Evolutionary conservation across 2,113 vertebrate genomes (phyloP), one percentile per base, ranked within the genome.

Genomic region (Climacteris rufus): DNA sequence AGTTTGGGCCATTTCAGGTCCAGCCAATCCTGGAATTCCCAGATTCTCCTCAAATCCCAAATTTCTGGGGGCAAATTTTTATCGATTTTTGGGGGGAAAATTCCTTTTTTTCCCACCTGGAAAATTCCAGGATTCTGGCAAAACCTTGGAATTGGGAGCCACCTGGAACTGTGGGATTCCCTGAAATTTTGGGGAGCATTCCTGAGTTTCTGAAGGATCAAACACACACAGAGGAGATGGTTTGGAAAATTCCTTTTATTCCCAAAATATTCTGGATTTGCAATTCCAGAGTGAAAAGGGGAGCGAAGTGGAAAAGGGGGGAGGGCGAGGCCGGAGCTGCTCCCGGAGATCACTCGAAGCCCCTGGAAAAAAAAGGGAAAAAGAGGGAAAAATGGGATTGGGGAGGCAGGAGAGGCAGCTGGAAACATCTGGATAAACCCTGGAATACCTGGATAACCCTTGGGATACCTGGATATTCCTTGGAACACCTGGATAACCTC

Each of bases 331-430:
- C 24, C 2, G 30, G 23, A 53, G 49, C 68, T 15, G 28, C 42
- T 33, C 66, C 18, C 3, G 1, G 30, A 52, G 52, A 71, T 98
- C 97, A 98, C 56, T 98, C 97, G 22, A 98, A 98, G 68, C 98
- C 98, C 13, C 98, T 98, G 24, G 50, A 54, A 53, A 71, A 53
- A 71, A 70, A 52, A 0, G 16, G 52, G 37, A 14, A 10, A 39
- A 39, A 39, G 10, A 0, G 28, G 21, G 15, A 31, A 70, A 71
- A 40, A 0, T 2, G 21, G 21, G 9, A 17, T 56, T 56, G 35
- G 70, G 56, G 23, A 6, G 31, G 39, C 23, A 27, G 31, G 53
- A 9, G 27, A 15, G n/a, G n/a, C n/a, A n/a, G n/a, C n/a, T n/a
- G n/a, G 40, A 14, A 33, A 1, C 49, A 39, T 1, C 68, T 23